A percentile compares a stretch with the other conserved stretches of the same genome.
phyloP scores from a whole-genome alignment of 1,140 invertebrate species.

The Drosophila nannoptera region DNA sequence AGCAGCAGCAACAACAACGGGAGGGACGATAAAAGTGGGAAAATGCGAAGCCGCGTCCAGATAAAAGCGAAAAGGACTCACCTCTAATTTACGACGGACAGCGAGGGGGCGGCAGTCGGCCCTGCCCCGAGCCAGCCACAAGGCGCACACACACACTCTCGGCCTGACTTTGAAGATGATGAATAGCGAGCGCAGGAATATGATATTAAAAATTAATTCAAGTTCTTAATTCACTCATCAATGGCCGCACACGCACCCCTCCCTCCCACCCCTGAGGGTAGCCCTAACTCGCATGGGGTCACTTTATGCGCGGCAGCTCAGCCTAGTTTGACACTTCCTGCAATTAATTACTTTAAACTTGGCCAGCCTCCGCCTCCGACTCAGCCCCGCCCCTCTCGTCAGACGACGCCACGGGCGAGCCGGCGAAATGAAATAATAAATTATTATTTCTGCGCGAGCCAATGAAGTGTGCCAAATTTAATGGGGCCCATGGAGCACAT shows the following conservation, averaged over 20 bases:
- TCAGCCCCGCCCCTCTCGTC: conserved; percentile 5
- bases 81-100: conserved; percentile 64
- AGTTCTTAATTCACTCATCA: conserved; percentile 62
- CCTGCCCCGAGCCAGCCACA: conserved; percentile 9
- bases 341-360: conserved; percentile 76
- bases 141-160: conserved; percentile 26
- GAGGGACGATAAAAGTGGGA: not conserved
- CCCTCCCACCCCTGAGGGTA: too few relatives aligned
- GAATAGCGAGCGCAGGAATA: conserved; percentile 38
- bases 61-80: conserved; percentile 52
- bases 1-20: too few relatives aligned
- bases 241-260: conserved; percentile 21
- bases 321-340: conserved; percentile 70
- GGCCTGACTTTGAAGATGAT: conserved; percentile 63
- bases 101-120: conserved; percentile 5
- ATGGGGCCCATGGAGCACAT: conserved; percentile 63
- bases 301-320: conserved; percentile 26
- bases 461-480: conserved; percentile 76
- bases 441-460: conserved; percentile 71
- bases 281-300: conserved; percentile 19
- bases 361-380: conserved; percentile 33
- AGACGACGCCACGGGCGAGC: conserved; percentile 5
- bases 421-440: conserved; percentile 72
- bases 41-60: conserved; percentile 44
- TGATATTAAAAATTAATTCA: conserved; percentile 72